Evolutionary conservation across 2,888 invertebrate genomes (phyloP).

Genomic region (Emmelina monodactyla): DNA sequence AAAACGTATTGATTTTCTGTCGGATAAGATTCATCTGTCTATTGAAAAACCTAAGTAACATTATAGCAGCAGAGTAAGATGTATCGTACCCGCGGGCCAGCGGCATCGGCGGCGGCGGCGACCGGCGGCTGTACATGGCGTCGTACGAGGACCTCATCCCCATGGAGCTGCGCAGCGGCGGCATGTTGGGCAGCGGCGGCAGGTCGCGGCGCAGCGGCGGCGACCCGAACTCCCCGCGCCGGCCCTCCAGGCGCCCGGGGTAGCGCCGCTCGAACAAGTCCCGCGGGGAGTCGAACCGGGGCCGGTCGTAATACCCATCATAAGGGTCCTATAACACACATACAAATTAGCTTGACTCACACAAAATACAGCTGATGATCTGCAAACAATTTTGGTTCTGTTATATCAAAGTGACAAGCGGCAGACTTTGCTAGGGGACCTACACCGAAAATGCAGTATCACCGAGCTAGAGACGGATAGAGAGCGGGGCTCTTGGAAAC

Average conservation of each 20-base stretch:
- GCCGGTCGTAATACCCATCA: constrained; percentile 82
- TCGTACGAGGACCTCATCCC: constrained; percentile 78
- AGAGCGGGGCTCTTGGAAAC: no score
- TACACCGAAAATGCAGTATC: constrained; percentile 28
- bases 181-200: constrained; percentile 80
- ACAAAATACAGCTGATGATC: no score
- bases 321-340: constrained; percentile 67
- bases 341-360: background rate
- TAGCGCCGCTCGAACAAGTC: constrained; percentile 85
- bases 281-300: constrained; percentile 77
- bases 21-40: no score
- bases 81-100: constrained; percentile 59
- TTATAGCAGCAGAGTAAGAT: constrained; percentile 6
- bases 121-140: constrained; percentile 83
- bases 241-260: constrained; percentile 67
- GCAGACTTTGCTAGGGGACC: no score
- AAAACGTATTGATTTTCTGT: no score
- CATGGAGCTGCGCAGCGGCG: constrained; percentile 67
- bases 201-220: constrained; percentile 75
- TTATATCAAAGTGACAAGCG: no score
- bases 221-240: constrained; percentile 35
- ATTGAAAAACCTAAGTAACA: no score
- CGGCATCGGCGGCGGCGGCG: constrained; percentile 72
- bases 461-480: constrained; percentile 41
- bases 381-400: background rate